These are phyloP conservation scores for Amyelois transitella DNA, from an alignment of 1,140 invertebrate species.

Conservation along the genomic window DNA sequence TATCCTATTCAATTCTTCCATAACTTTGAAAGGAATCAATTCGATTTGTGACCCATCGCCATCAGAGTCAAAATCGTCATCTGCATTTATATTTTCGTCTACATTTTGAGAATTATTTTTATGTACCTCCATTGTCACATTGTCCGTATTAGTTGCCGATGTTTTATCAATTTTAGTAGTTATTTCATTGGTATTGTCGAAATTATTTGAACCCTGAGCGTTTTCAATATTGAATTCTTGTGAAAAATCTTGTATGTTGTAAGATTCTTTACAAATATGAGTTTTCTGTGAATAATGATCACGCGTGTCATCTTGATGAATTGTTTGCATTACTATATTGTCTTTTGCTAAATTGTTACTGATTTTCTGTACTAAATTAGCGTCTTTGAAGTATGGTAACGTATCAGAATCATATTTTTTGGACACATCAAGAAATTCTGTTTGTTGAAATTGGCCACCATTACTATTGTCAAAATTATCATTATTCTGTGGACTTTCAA, in stretches of 20 bases:
- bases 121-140: not conserved
- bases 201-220: not conserved
- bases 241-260: not conserved
- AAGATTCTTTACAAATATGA: not conserved
- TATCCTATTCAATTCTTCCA: constrained; percentile 23
- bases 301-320: not conserved
- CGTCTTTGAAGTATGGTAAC: not conserved
- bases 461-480: not conserved
- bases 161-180: not conserved
- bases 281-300: not conserved
- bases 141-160: not conserved
- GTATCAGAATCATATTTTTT: not conserved
- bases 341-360: not conserved
- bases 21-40: constrained; percentile 23
- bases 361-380: not conserved
- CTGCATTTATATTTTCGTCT: constrained; percentile 7
- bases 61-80: constrained; percentile 27
- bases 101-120: not conserved
- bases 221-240: not conserved
- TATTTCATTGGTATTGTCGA: not conserved
- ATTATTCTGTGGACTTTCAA: not conserved
- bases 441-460: not conserved
- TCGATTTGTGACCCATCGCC: constrained; percentile 15
- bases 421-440: not conserved
- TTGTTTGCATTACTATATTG: not conserved